A percentile compares a stretch with the other conserved stretches of the same genome.
phyloP scores from a whole-genome alignment of 2,888 invertebrate species.

The Hofmannophila pseudospretella region DNA sequence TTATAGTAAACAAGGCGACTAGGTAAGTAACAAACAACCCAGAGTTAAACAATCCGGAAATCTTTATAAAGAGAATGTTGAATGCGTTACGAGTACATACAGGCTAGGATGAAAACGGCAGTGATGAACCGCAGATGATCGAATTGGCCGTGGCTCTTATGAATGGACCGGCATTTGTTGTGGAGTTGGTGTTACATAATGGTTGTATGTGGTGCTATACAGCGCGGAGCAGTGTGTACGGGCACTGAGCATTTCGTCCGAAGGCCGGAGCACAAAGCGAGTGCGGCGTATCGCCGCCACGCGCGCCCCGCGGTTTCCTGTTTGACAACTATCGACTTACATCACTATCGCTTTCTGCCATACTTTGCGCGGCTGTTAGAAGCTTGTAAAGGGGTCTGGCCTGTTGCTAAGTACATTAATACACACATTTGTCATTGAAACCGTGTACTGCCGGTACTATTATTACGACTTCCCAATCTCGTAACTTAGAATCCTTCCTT shows the following conservation, averaged over 20 bases:
- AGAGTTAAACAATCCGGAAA: constrained; percentile 26
- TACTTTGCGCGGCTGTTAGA: constrained; percentile 67
- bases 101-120: constrained; percentile 25
- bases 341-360: constrained; percentile 76
- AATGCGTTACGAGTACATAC: constrained; percentile 10
- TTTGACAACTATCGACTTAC: constrained; percentile 76
- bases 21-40: neutral
- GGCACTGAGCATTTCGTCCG: constrained; percentile 62
- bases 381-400: constrained; percentile 66
- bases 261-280: constrained; percentile 66
- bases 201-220: constrained; percentile 45
- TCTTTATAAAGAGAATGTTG: constrained; percentile 22
- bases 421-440: constrained; percentile 56
- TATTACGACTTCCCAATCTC: constrained; percentile 56
- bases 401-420: constrained; percentile 63
- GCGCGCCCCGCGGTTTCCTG: constrained; percentile 73
- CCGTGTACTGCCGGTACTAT: constrained; percentile 56
- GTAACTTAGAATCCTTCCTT: constrained; percentile 50
- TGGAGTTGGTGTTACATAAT: constrained; percentile 59
- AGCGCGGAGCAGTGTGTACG: constrained; percentile 30
- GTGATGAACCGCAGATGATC: constrained; percentile 40
- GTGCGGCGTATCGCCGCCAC: constrained; percentile 62
- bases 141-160: constrained; percentile 48
- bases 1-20: constrained; percentile 34
- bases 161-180: constrained; percentile 66